Evolutionary conservation across 2,888 invertebrate genomes (phyloP), one percentile per base, ranked within the genome.

Genomic region (Oxystoma pomonae): DNA sequence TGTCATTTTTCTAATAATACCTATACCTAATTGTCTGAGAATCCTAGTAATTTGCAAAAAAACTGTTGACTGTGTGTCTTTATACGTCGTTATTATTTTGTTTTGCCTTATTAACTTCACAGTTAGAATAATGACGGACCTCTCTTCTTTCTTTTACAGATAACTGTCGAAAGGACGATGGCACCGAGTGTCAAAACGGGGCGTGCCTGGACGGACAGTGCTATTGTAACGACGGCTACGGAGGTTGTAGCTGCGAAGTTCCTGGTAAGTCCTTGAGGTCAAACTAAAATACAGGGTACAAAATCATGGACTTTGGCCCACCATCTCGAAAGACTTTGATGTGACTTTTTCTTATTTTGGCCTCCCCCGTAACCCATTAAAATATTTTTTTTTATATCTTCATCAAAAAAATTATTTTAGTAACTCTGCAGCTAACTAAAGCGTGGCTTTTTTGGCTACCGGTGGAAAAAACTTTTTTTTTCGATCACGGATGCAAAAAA

Each of bases 191-290:
- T 85, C 89, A 90, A 81, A 94, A 96, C 81, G 96, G 96, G 80
- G 95, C 90, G 76, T 96, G 96, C 84, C 87, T 96, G 77, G 92
- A 92, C 81, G 90, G 91, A 78, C 93, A 93, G 80, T 96, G 96
- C 84, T 93, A 96, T 84, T 96, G 96, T 83, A 95, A 96, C 81
- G 96, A 96, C 81, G 96, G 96, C 74, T 96, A 87, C 79, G 95
- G 95, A 70, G 96, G 96, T 73, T 95, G 95, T 81, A 94, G 92
- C 81, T 96, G 96, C 81, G 93, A 94, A 85, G 92, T 92, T 81
- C 90, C 90, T 82, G 94, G 94, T 94, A 83, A 81, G 66, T 67
- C 64, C 69, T 67, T n/a, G n/a, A n/a, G n/a, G n/a, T n/a, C n/a
- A n/a, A n/a, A n/a, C n/a, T n/a, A n/a, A n/a, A n/a, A n/a, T n/a